Evolutionary conservation across 2,888 invertebrate species (phyloP).

Genomic region (Pandemis heparana): DNA sequence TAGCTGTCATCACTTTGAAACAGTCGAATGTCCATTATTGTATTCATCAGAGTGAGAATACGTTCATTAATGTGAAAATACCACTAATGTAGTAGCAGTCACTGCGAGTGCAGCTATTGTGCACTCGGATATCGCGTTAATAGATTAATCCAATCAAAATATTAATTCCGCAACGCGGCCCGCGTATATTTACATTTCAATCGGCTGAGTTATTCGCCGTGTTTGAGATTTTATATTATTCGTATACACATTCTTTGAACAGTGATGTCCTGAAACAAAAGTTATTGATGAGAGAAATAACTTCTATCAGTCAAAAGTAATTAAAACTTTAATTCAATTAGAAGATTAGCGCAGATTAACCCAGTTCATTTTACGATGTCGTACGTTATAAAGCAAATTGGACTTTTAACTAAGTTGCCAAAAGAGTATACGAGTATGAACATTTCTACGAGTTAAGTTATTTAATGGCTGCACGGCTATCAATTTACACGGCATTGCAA

Average conservation of each 20-base stretch:
- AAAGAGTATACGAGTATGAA: not conserved
- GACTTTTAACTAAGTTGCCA: conserved; percentile 10
- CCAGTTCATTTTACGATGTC: conserved; percentile 4
- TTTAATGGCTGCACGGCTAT: conserved; percentile 38
- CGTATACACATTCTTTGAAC: not conserved
- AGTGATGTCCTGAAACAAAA: not conserved
- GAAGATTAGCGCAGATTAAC: conserved; percentile 6
- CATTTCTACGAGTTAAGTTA: conserved; percentile 27
- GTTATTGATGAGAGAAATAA: not conserved
- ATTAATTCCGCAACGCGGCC: conserved; percentile 79
- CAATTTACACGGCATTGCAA: conserved; percentile 50
- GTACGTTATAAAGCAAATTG: conserved; percentile 9
- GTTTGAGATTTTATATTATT: conserved; percentile 63
- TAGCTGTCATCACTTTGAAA: not conserved
- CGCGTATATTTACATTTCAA: conserved; percentile 78
- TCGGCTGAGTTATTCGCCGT: conserved; percentile 70
- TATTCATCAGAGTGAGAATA: conserved; percentile 34
- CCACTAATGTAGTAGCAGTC: conserved; percentile 46
- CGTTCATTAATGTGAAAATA: conserved; percentile 41
- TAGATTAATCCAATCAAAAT: conserved; percentile 85
- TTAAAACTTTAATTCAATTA: not conserved
- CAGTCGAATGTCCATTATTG: not conserved
- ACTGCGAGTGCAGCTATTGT: conserved; percentile 64
- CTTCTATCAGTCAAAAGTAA: conserved; percentile 3
- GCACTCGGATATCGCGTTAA: conserved; percentile 76